Evolutionary conservation across 2,888 invertebrate species (phyloP), one percentile per base, ranked within the genome.

Genomic region (Sarcophaga caerulescens): DNA sequence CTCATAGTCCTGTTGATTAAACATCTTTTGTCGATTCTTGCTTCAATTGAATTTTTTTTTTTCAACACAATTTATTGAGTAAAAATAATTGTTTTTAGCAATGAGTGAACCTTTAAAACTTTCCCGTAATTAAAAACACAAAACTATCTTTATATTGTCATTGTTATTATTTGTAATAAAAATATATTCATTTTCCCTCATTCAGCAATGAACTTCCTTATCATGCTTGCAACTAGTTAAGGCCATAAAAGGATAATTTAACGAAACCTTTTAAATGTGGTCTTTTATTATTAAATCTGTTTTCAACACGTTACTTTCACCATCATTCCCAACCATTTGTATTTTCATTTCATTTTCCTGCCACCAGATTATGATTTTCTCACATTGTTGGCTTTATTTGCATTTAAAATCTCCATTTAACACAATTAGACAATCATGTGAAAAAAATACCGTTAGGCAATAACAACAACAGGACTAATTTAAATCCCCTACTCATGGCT

Each of bases 381-480:
- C 77, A 77, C 71, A 60, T 77, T 82, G 82, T 71, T 68, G 25
- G 76, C 6, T 75, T 86, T 81, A 75, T 81, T 84, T 78, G 66
- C 77, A 84, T 86, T 86, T 86, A 47, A 86, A 86, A 84, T 86
- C 84, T 84, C 78, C 62, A 81, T 84, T 81, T 81, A 86, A 84
- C 86, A 86, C 84, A 86, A 84, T 84, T 86, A 86, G 86, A 84
- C 78, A 86, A 84, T 71, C 21, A 62, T 44, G 47, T 74, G 59
- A 62, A 63, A 74, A 86, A 79, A 80, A 25, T 4, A 52, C 17
- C 17, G 14, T 52, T 52, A 12, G 17, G 52, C 45, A 73, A 68
- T 73, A 68, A 82, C 57, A 77, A 62, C 70, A 23, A 52, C 73
- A 79, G 57, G 66, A 73, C 78, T 85, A 82, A 79, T 82, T 82